These are phyloP conservation scores for Tetanocera ferruginea DNA, from an alignment of 2,888 invertebrate species.

Conservation along the genomic window DNA sequence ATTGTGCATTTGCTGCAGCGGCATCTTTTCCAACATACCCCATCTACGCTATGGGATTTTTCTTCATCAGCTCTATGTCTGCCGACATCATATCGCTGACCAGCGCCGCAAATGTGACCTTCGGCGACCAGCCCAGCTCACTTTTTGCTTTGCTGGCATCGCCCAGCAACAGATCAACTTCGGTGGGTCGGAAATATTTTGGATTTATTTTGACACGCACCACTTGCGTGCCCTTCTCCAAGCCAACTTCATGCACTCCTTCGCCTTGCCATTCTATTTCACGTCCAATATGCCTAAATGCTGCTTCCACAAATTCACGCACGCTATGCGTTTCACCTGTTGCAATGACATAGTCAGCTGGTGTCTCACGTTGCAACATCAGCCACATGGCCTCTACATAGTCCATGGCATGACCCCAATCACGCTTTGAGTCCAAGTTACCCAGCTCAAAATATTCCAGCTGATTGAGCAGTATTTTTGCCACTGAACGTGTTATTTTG, in stretches of 20 bases:
- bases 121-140: conserved; percentile 90
- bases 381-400: conserved; percentile 99
- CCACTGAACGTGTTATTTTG: conserved; percentile 97
- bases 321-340: conserved; percentile 96
- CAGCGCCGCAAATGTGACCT: conserved; percentile 83
- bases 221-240: conserved; percentile 78
- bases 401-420: conserved; percentile 98
- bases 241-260: conserved; percentile 83
- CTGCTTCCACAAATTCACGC: conserved; percentile 92
- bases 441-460: conserved; percentile 91
- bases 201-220: conserved; percentile 91
- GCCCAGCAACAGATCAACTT: conserved; percentile 95
- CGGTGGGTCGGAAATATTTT: conserved; percentile 96
- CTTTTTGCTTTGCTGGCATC: conserved; percentile 92
- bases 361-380: conserved; percentile 93
- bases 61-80: conserved; percentile 91
- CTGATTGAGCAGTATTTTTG: conserved; percentile 93
- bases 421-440: conserved; percentile 93
- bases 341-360: conserved; percentile 98
- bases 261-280: conserved; percentile 90
- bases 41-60: conserved; percentile 87
- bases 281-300: conserved; percentile 87
- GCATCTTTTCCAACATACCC: too few species aligned
- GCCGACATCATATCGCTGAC: conserved; percentile 95
- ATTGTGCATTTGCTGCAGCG: conserved; percentile 8